Percentiles rank a stretch among this genome's conserved stretches.
Conservation (phyloP, 2,797 vertebrate genomes). For the Kryptolebias ocellatus region DNA sequence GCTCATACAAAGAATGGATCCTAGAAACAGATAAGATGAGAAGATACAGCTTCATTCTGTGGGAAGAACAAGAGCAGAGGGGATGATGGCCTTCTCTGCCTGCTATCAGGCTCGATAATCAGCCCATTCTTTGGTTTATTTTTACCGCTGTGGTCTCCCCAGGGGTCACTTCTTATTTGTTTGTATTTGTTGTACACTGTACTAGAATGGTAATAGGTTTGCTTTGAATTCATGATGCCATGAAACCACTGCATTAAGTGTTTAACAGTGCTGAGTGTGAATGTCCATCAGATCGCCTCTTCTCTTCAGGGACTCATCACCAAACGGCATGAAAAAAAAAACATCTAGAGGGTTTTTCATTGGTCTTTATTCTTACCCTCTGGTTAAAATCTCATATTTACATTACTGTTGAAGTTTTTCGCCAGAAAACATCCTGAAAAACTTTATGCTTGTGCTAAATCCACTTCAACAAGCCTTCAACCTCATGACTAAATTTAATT, state of each 20-base stretch:
- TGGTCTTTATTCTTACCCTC: too few species aligned
- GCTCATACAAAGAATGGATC: conserved; percentile 19
- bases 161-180: conserved; percentile 28
- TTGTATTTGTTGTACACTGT: conserved; percentile 25
- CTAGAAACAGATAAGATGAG: conserved; percentile 45
- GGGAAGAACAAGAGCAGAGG: conserved; percentile 29
- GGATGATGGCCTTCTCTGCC: background rate
- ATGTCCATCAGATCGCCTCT: too few species aligned
- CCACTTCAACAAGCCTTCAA: too few species aligned
- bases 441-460: too few species aligned
- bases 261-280: background rate
- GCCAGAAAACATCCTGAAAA: too few species aligned
- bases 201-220: background rate
- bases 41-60: conserved; percentile 24
- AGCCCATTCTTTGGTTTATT: conserved; percentile 27
- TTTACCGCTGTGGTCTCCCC: conserved; percentile 17
- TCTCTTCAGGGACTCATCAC: too few species aligned
- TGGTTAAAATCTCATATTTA: too few species aligned
- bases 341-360: too few species aligned
- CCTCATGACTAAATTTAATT: too few species aligned
- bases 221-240: conserved; percentile 1
- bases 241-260: background rate
- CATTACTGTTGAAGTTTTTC: too few species aligned
- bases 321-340: too few species aligned
- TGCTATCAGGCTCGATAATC: conserved; percentile 32